Evolutionary conservation across 2,113 vertebrate genomes (phyloP).

Genomic region (Urocolius indicus): DNA sequence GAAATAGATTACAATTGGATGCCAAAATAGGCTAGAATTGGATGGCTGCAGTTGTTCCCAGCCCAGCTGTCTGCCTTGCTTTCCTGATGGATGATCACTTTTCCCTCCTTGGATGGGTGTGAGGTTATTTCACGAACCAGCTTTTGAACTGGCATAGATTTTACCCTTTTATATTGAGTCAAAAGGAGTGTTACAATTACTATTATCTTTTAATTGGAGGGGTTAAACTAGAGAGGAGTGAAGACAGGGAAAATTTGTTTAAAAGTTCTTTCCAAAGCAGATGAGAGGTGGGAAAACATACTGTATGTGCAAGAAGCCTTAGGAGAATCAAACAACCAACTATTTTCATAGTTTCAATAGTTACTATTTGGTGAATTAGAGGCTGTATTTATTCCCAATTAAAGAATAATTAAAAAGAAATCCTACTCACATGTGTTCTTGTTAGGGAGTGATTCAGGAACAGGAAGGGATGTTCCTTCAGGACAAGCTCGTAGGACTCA

Average conservation of each 20-base stretch:
- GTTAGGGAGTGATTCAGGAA: not conserved
- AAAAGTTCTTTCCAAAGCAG: not conserved
- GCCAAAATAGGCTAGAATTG: not conserved
- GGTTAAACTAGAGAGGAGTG: not conserved
- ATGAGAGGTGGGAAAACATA: not conserved
- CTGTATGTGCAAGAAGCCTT: not conserved
- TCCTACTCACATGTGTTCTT: not conserved
- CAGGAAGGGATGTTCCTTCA: not conserved
- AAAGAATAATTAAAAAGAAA: not conserved
- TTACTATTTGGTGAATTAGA: not conserved
- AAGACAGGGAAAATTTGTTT: not conserved
- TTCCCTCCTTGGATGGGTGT: not conserved
- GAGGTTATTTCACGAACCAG: not conserved
- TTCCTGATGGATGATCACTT: not conserved
- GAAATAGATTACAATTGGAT: not conserved
- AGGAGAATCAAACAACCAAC: not conserved
- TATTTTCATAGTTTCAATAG: not conserved
- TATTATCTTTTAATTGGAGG: not conserved
- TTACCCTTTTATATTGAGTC: not conserved
- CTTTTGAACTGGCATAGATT: not conserved
- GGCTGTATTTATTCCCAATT: not conserved
- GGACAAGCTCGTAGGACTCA: not conserved
- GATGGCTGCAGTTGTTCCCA: not conserved
- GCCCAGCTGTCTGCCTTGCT: not conserved
- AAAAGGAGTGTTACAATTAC: not conserved